Conservation (phyloP, 2,797 vertebrate species). For the Dryobates pubescens region DNA sequence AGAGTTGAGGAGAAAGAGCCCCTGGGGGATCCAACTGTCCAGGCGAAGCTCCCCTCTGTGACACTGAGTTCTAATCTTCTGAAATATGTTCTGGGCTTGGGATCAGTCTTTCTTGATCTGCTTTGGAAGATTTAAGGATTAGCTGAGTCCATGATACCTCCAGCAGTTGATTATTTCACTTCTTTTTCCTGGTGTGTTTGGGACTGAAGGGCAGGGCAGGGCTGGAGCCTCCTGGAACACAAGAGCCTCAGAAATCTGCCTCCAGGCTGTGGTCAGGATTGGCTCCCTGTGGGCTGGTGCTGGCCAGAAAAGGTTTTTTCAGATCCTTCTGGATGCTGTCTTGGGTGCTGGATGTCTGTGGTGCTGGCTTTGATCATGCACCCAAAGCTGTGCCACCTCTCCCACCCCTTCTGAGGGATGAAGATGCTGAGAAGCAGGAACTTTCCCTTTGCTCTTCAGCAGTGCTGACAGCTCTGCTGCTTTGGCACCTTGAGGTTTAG, state of each 20-base stretch:
- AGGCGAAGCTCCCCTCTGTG: not conserved
- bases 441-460: not conserved
- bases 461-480: not conserved
- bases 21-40: not conserved
- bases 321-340: not conserved
- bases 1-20: not conserved
- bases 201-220: not conserved
- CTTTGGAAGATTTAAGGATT: conserved; percentile 66
- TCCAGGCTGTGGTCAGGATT: fast-evolving
- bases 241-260: not conserved
- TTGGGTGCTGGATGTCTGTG: not conserved
- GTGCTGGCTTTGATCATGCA: not conserved
- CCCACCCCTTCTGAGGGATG: not conserved
- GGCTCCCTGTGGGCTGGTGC: not conserved
- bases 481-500: not conserved
- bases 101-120: conserved; percentile 65
- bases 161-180: conserved; percentile 68
- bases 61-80: conserved; percentile 64
- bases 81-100: conserved; percentile 32
- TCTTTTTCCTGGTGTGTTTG: not conserved
- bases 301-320: not conserved
- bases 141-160: conserved; percentile 32
- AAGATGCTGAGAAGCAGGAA: not conserved
- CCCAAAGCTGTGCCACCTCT: not conserved
- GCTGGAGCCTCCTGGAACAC: not conserved